Evolutionary conservation across 2,113 vertebrate species (phyloP).

Genomic region (Sclerurus mexicanus): DNA sequence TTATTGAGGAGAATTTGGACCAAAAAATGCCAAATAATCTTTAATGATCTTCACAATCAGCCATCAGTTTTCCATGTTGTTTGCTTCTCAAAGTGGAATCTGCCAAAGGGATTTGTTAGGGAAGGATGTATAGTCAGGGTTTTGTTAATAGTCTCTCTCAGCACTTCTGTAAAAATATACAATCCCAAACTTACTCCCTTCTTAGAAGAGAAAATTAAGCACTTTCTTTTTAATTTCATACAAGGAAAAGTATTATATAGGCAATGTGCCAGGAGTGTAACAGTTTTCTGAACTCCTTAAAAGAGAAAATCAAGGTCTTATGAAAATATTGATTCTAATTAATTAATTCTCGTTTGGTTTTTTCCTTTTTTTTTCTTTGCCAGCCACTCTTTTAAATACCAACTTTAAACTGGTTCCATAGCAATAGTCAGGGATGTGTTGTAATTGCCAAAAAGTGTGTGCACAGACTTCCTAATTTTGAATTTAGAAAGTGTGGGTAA

Average conservation of each 20-base stretch:
- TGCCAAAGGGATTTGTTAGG: background rate
- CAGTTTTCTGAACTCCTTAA: background rate
- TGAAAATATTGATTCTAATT: background rate
- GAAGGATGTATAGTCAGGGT: background rate
- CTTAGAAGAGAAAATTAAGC: background rate
- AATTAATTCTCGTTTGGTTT: background rate
- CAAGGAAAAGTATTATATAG: background rate
- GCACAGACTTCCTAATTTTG: background rate
- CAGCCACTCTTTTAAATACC: background rate
- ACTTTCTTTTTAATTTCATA: background rate
- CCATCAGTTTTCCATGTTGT: background rate
- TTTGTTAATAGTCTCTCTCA: background rate
- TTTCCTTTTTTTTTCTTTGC: background rate
- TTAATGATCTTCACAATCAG: background rate
- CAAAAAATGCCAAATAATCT: background rate
- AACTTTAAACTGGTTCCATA: background rate
- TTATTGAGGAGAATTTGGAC: background rate
- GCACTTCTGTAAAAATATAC: background rate
- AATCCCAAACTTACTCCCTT: background rate
- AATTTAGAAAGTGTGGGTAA: background rate
- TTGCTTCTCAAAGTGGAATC: background rate
- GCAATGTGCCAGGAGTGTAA: background rate
- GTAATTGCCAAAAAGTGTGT: background rate
- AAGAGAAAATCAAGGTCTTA: constrained; percentile 8
- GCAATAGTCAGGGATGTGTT: background rate